A percentile compares a stretch with the other conserved stretches of the same genome.
These are phyloP conservation scores for Channa argus DNA, from an alignment of 2,113 vertebrate genomes.

Conservation along the genomic window DNA sequence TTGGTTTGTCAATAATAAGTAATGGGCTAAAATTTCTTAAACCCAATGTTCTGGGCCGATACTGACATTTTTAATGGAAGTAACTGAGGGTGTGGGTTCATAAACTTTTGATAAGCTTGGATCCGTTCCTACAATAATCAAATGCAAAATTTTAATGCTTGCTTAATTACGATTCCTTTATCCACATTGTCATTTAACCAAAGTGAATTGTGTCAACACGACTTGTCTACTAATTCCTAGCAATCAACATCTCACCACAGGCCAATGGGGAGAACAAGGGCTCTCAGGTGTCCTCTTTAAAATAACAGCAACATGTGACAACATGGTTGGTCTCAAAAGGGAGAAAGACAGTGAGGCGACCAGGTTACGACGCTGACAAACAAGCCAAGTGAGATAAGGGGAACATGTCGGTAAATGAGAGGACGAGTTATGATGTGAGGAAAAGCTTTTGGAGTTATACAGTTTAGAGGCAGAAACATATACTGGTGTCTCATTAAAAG, in stretches of 20 bases:
- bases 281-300: slow-evolving; percentile 37
- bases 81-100: too few species aligned
- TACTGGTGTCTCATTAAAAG: slow-evolving; percentile 58
- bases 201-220: slow-evolving; percentile 68
- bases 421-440: slow-evolving; percentile 4
- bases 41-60: too few species aligned
- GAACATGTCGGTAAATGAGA: slow-evolving; percentile 39
- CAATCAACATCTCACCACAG: slow-evolving; percentile 33
- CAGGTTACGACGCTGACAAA: not conserved
- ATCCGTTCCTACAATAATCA: too few species aligned
- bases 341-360: slow-evolving; percentile 1
- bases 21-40: too few species aligned
- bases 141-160: too few species aligned
- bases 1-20: too few species aligned
- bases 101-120: too few species aligned
- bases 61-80: too few species aligned
- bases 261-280: slow-evolving; percentile 24
- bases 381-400: slow-evolving; percentile 11
- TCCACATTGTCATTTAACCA: slow-evolving; percentile 8
- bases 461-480: slow-evolving; percentile 26
- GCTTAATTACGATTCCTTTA: too few species aligned
- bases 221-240: slow-evolving; percentile 42
- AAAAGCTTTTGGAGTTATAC: slow-evolving; percentile 16
- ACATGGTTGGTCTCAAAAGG: slow-evolving; percentile 8
- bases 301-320: slow-evolving; percentile 46